Evolutionary conservation across 2,797 vertebrate genomes (phyloP), one percentile per base, ranked within the genome.

Genomic region (Buphagus erythrorhynchus): DNA sequence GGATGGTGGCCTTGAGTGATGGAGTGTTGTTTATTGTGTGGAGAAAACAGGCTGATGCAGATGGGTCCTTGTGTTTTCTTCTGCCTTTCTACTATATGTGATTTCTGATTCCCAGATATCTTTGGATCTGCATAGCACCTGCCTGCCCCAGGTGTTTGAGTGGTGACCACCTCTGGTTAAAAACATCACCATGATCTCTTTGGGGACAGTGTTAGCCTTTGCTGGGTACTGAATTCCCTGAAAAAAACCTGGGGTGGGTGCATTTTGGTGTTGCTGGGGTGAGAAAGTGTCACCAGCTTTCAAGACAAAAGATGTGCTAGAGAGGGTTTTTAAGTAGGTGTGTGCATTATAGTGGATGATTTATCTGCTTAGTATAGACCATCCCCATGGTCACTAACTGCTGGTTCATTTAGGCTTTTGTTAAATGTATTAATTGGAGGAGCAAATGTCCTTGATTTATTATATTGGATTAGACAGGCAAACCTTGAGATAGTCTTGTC

Each of bases 371-470:
- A 59, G 58, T 66, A 48, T 80, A 90, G 87, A 73, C 54, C 58
- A 52, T 88, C 85, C 35, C 3, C 28, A 9, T 46, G 78, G 85
- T 77, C 89, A 78, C 82, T 88, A 75, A 90, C 62, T 78, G 83
- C 52, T 87, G 52, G 61, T 93, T 95, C 58, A 76, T 94, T 93
- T 88, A 86, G 58, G 49, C 75, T 89, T 92, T 92, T 94, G 86
- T 94, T 91, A 82, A 91, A 83, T 57, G 58, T 26, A 21, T 81
- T 93, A 86, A 90, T 71, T 82, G 52, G 48, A 86, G 43, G 51
- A 84, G 69, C 10, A 4, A 66, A 58, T 38, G 77, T 46, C 67
- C 81, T 91, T 93, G 74, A 84, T 92, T 80, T 62, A 25, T 94
- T 86, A 51, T 51, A 63, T 36, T 91, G 43, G 36, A 63, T 91